A percentile compares a stretch with the other conserved stretches of the same genome.
These are phyloP conservation scores for Oxyteleia sp. DNA, from an alignment of 2,888 invertebrate genomes.

Conservation along the genomic window DNA sequence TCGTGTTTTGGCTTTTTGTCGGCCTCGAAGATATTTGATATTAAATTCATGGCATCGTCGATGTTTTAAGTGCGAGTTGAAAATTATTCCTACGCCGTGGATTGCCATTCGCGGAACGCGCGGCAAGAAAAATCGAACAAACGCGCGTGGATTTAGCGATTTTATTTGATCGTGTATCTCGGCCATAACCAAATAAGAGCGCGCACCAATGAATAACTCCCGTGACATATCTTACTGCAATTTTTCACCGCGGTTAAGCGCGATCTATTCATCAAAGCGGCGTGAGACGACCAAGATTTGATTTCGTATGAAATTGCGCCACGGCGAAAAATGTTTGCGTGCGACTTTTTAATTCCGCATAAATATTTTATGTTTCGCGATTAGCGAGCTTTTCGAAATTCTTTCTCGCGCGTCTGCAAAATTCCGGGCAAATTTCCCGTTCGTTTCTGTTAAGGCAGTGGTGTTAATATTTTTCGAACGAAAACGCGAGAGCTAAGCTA, in stretches of 20 bases:
- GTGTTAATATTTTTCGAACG: too few species aligned
- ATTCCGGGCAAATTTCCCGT: too few species aligned
- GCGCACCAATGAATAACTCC: slow-evolving; percentile 48
- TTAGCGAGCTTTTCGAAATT: too few species aligned
- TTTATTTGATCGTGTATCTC: slow-evolving; percentile 22
- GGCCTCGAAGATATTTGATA: background rate
- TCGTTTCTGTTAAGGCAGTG: too few species aligned
- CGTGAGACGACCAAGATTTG: slow-evolving; percentile 37
- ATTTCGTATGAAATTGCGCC: slow-evolving; percentile 29
- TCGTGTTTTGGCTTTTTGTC: background rate
- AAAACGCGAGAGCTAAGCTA: too few species aligned
- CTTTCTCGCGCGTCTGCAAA: too few species aligned
- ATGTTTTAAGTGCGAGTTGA: background rate
- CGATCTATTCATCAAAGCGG: slow-evolving; percentile 60
- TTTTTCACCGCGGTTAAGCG: slow-evolving; percentile 47
- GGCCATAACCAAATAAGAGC: slow-evolving; percentile 43
- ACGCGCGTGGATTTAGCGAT: background rate
- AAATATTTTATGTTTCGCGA: too few species aligned
- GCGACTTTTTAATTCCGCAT: too few species aligned
- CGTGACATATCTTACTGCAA: slow-evolving; percentile 59
- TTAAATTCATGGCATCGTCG: background rate
- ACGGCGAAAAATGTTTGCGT: background rate
- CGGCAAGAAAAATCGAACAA: slow-evolving; percentile 3
- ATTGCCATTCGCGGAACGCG: too few species aligned
- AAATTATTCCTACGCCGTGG: background rate